Evolutionary conservation across 2,797 vertebrate species (phyloP).

Genomic region (Acanthurus leucopareius): DNA sequence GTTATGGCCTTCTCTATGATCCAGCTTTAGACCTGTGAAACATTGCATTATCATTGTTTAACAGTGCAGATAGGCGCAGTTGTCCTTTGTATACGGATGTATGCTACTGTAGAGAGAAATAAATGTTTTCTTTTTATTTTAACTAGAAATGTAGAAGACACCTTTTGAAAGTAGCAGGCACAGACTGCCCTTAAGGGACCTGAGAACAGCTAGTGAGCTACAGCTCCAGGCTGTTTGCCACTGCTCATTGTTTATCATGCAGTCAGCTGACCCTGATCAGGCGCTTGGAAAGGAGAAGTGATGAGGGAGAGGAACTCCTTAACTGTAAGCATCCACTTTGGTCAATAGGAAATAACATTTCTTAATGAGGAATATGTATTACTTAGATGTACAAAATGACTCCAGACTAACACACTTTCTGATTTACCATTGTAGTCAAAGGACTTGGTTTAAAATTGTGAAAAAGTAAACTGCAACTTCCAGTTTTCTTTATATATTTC

Average conservation of each 20-base stretch:
- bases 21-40: slow-evolving; percentile 81
- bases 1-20: slow-evolving; percentile 83
- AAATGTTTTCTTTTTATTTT: not conserved
- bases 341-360: slow-evolving; percentile 62
- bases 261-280: slow-evolving; percentile 89
- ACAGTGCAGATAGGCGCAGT: slow-evolving; percentile 43
- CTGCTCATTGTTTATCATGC: slow-evolving; percentile 84
- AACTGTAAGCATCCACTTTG: slow-evolving; percentile 76
- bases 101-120: slow-evolving; percentile 17
- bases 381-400: not conserved
- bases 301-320: slow-evolving; percentile 80
- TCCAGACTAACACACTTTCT: not conserved
- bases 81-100: slow-evolving; percentile 48
- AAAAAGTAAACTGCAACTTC: not conserved
- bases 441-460: not conserved
- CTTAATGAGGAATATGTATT: slow-evolving; percentile 35
- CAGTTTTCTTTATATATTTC: not conserved
- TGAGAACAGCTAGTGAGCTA: slow-evolving; percentile 72
- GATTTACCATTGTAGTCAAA: slow-evolving; percentile 1
- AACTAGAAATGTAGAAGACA: slow-evolving; percentile 38
- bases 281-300: slow-evolving; percentile 86
- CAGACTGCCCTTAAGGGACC: slow-evolving; percentile 69
- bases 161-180: slow-evolving; percentile 51
- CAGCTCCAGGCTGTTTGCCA: slow-evolving; percentile 82
- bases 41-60: slow-evolving; percentile 68